Base-by-base conservation (phyloP, 2,113 vertebrate species). In the Paramormyrops kingsleyae region DNA sequence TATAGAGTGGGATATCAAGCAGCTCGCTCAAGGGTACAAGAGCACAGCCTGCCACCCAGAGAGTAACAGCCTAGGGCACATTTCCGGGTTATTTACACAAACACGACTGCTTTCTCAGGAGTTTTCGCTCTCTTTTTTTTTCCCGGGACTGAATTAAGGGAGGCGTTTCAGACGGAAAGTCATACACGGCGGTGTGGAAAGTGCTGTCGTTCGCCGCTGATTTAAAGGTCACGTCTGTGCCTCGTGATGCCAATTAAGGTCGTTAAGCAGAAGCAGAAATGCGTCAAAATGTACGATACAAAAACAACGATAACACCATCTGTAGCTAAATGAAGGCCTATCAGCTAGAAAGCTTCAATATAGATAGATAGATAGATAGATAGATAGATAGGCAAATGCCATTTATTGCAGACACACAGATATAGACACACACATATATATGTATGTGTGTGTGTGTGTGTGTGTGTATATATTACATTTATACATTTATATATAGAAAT, bases 81-180 rank as follows among this genome's bases (percentile, higher is more conserved):
- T 46, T 44, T 84, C 42, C 83, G 39, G 83, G 83, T 84, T 84
- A 84, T 84, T 84, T 84, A 80, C 83, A 46, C 83, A 84, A 84
- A 46, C 39, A 42, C 74, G 4, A 5, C 70, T 77, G 31, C 70
- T 31, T 77, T 39, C 31, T 77, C 70, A 39, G 31, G 70, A 80
- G 74, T 42, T 80, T 19, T 80, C 13, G 6, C 35, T 80, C 35
- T 19, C 6, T 42, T 42, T 7, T 19, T 42, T 77, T 77, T 77
- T 35, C 3, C 5, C 5, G 13, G 27, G 13, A 77, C 12, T 39
- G 70, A 39, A 80, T 42, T 42, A 80, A 42, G 35, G 74, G 74
- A 42, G 74, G 74, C 74, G 27, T 77, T 77, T 77, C 27, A 39
- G 70, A 77, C 1, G 74, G 5, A 42, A 19, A 39, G 31, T 77